Evolutionary conservation across 1,140 invertebrate species (phyloP).

Genomic region (Pteromalus puparum): DNA sequence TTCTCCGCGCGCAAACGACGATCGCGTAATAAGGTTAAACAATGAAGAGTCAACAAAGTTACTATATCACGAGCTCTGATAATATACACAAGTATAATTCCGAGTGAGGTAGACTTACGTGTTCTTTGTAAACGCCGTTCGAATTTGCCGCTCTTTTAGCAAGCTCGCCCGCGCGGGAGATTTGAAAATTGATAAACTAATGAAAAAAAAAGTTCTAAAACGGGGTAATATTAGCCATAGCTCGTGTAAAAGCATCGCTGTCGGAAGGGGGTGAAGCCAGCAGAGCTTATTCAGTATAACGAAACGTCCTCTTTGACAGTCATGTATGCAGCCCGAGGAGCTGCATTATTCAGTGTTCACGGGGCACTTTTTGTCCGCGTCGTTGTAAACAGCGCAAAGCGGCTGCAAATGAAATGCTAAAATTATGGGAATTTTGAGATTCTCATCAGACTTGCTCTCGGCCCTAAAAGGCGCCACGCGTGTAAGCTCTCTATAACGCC

Average conservation of each 20-base stretch:
- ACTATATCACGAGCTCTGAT: neutral
- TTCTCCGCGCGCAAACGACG: neutral
- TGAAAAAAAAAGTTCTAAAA: neutral
- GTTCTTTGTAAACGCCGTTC: too few species aligned
- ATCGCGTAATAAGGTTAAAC: neutral
- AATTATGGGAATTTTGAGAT: conserved; percentile 5
- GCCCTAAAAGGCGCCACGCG: too few species aligned
- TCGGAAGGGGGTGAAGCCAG: neutral
- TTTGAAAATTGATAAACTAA: conserved; percentile 1
- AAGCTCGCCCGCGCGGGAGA: neutral
- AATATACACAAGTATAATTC: neutral
- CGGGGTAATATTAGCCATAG: neutral
- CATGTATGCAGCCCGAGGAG: neutral
- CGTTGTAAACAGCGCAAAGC: neutral
- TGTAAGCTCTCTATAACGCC: neutral
- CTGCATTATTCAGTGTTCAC: conserved; percentile 25
- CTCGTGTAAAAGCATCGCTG: neutral
- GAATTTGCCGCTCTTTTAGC: too few species aligned
- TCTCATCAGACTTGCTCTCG: neutral
- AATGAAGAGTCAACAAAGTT: conserved; percentile 11
- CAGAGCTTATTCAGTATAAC: neutral
- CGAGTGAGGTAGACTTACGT: neutral
- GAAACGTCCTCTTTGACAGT: conserved; percentile 17
- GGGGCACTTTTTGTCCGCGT: neutral
- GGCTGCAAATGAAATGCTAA: conserved; percentile 2